phyloP scores from a whole-genome alignment of 2,888 invertebrate genomes.

The Cenopis cana region DNA sequence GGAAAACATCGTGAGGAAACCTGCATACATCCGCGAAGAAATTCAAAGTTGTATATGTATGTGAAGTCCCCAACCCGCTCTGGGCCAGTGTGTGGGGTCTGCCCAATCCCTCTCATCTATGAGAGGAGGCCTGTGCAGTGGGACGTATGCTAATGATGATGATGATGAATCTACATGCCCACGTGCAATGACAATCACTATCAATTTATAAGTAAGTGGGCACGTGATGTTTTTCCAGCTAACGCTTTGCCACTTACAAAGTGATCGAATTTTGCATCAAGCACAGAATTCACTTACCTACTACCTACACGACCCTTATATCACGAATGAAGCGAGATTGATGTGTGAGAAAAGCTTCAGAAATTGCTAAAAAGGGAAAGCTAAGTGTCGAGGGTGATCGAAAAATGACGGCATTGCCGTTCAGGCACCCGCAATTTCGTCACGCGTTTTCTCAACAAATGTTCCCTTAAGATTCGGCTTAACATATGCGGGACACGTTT shows the following conservation, averaged over 20 bases:
- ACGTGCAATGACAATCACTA: slow-evolving; percentile 4
- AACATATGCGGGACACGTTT: slow-evolving; percentile 81
- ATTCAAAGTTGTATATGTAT: too few relatives aligned
- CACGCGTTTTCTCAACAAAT: slow-evolving; percentile 83
- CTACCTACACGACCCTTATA: slow-evolving; percentile 47
- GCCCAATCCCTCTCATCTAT: too few relatives aligned
- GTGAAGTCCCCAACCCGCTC: too few relatives aligned
- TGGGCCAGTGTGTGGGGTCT: too few relatives aligned
- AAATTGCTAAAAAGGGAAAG: slow-evolving; percentile 84
- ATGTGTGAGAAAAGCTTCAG: slow-evolving; percentile 80
- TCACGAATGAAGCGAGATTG: slow-evolving; percentile 75
- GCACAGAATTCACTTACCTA: slow-evolving; percentile 51
- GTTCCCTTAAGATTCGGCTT: slow-evolving; percentile 77
- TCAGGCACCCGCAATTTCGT: slow-evolving; percentile 77
- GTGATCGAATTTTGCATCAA: slow-evolving; percentile 47
- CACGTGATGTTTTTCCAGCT: slow-evolving; percentile 38
- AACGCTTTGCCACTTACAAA: slow-evolving; percentile 44
- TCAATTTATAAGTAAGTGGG: slow-evolving; percentile 17
- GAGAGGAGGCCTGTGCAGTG: too few relatives aligned
- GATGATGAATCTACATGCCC: not conserved
- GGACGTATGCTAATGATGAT: too few relatives aligned
- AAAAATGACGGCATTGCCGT: slow-evolving; percentile 69
- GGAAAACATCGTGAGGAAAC: too few relatives aligned
- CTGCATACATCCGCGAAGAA: too few relatives aligned
- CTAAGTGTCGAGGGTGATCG: slow-evolving; percentile 83